Percentiles rank a stretch among this genome's conserved stretches.
phyloP scores from a whole-genome alignment of 2,113 vertebrate species.

The Bufo gargarizans region DNA sequence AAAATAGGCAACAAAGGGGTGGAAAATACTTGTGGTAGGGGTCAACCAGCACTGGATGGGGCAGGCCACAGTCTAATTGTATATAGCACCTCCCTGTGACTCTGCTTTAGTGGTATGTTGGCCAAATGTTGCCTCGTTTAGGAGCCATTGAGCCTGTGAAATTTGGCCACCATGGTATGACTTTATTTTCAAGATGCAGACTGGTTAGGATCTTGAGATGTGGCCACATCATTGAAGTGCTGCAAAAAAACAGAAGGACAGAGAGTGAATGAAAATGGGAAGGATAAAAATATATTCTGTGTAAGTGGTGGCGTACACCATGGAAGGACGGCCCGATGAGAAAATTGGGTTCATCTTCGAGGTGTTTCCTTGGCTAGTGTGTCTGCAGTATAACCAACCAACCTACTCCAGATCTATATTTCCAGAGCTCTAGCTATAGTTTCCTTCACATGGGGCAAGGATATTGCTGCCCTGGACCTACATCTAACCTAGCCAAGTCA shows the following conservation, averaged over 20 bases:
- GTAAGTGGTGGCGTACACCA: neutral
- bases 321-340: no score
- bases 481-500: no score
- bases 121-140: neutral
- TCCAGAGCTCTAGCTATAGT: no score
- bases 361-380: no score
- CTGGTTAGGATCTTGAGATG: neutral
- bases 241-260: neutral
- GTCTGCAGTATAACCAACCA: no score
- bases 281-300: neutral
- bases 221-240: slow-evolving; percentile 31
- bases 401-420: no score
- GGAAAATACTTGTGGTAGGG: neutral
- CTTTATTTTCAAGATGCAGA: neutral
- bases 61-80: slow-evolving; percentile 1
- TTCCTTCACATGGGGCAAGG: no score
- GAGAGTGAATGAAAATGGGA: neutral
- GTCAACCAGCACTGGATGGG: neutral
- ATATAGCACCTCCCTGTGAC: slow-evolving; percentile 15
- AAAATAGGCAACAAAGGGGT: neutral
- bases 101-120: slow-evolving; percentile 2
- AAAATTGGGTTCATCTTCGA: no score
- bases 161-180: neutral
- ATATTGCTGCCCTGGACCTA: no score
- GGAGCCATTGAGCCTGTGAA: neutral